These are phyloP conservation scores for Pseudomyrmex gracilis DNA, from an alignment of 1,140 invertebrate species.

Conservation along the genomic window DNA sequence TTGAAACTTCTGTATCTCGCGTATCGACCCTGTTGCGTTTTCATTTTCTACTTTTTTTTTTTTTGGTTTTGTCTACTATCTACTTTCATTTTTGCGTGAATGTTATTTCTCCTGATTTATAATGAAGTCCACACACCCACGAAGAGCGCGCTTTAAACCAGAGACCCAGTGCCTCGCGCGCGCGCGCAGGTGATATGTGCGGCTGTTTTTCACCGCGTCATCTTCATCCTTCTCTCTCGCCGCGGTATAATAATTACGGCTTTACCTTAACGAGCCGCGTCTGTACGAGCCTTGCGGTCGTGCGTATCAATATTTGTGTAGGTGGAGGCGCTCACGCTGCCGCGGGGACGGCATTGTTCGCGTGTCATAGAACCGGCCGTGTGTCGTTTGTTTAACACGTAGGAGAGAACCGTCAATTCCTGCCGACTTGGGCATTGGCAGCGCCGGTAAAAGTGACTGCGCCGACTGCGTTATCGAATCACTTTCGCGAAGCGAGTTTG, in stretches of 20 bases:
- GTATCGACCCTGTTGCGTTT: neutral
- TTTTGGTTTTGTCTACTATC: neutral
- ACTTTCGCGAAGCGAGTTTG: constrained; percentile 47
- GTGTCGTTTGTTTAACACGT: constrained; percentile 40
- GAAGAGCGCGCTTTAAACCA: neutral
- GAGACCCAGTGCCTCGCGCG: neutral
- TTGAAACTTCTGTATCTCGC: too few species aligned
- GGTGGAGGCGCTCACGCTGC: constrained; percentile 66
- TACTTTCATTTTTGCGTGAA: neutral
- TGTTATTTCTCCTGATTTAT: neutral
- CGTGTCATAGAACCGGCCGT: constrained; percentile 39
- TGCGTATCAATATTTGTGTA: constrained; percentile 73
- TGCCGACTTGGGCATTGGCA: constrained; percentile 48
- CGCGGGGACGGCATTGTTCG: constrained; percentile 62
- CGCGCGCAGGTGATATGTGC: neutral
- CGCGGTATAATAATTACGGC: constrained; percentile 38
- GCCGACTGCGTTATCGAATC: constrained; percentile 49
- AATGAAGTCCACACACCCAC: neutral
- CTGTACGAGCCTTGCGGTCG: constrained; percentile 63
- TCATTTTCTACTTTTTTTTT: neutral
- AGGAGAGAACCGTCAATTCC: constrained; percentile 47
- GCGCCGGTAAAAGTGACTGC: constrained; percentile 42
- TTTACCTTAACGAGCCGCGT: constrained; percentile 63
- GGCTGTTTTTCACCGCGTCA: neutral
- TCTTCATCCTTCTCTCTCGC: constrained; percentile 24